Evolutionary conservation across 2,113 vertebrate genomes (phyloP), one percentile per base, ranked within the genome.

Genomic region (Otus sunia): DNA sequence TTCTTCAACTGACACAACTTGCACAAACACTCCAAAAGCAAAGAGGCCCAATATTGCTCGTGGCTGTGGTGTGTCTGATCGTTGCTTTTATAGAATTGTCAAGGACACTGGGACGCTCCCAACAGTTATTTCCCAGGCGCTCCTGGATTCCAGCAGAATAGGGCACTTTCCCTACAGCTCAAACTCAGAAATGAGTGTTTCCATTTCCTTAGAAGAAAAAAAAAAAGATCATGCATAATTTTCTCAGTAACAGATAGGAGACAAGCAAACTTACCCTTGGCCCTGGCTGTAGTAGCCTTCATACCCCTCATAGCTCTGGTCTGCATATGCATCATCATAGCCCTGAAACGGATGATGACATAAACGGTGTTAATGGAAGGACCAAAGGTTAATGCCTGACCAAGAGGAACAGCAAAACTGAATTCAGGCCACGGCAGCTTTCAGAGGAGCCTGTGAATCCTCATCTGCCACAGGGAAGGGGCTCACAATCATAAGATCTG

Each of bases 281-380:
- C 98, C 98, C 94, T 99, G 99, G 96, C 97, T 99, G 92, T 99
- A 99, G 95, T 99, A 99, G 86, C 95, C 98, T 87, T 99, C 99
- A 53, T 99, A 99, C 17, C 98, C 98, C 96, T 99, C 99, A 47
- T 99, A 99, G 91, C 98, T 97, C 88, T 98, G 98, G 53, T 99
- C 99, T 78, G 98, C 97, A 5, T 99, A 99, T 2, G 98, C 94
- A 64, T 99, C 99, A 22, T 99, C 99, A 93, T 99, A 99, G 49
- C 98, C 97, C 99, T 99, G 95, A 20, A 95, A 95, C 1, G 37
- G 79, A 90, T 3, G 91, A 66, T 22, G 27, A 96, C 83, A 88
- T 0, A 73, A 32, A 55, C 1, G 17, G 56, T 1, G 50, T 90
- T 67, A 82, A 68, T 0, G 2, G 34, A 47, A 43, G 45, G 23